A percentile compares a stretch with the other conserved stretches of the same genome.
phyloP scores from a whole-genome alignment of 2,797 vertebrate species.

The Dermochelys coriacea region DNA sequence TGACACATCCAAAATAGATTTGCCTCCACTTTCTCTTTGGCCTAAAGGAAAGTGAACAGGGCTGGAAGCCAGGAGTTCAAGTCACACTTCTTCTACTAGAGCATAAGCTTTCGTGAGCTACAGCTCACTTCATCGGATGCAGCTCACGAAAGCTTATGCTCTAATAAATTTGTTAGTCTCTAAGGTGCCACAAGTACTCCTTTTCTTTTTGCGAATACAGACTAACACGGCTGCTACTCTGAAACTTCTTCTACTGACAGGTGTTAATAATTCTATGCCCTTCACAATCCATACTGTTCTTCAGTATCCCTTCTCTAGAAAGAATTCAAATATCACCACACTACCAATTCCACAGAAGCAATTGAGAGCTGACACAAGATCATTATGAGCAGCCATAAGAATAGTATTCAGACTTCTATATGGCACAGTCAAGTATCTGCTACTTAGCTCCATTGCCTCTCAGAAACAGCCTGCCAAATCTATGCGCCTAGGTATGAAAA shows the following conservation, averaged over 20 bases:
- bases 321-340: not conserved
- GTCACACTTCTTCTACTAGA: not conserved
- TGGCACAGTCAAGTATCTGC: not conserved
- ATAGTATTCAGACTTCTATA: not conserved
- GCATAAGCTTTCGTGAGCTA: no score
- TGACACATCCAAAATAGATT: not conserved
- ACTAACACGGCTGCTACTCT: no score
- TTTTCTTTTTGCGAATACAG: no score
- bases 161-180: no score
- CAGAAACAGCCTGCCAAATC: not conserved
- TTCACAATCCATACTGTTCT: not conserved
- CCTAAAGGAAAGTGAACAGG: not conserved
- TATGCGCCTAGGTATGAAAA: not conserved
- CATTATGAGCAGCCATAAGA: not conserved
- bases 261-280: not conserved
- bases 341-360: not conserved
- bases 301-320: not conserved
- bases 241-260: not conserved
- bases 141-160: no score
- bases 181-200: no score
- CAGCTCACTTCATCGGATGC: no score
- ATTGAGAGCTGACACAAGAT: not conserved
- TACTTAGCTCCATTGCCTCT: not conserved
- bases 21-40: not conserved
- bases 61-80: not conserved